Evolutionary conservation across 2,113 vertebrate species (phyloP), one percentile per base, ranked within the genome.

Genomic region (Ciconia stormi): DNA sequence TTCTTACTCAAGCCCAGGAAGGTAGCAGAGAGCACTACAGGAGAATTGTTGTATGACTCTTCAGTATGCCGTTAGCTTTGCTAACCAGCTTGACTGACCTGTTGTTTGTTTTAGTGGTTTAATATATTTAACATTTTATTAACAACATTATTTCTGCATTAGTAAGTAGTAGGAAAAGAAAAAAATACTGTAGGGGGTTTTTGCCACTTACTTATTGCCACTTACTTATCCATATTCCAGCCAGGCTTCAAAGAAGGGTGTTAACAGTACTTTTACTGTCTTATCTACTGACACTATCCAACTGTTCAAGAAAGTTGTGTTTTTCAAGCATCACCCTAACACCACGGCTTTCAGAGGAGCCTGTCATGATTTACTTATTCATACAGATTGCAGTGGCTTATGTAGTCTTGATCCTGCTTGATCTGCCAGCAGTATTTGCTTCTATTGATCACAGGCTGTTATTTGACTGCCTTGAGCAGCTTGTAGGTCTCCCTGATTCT

Each of bases 341-440:
- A 86, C 86, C 52, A 50, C 2, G 32, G 90, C 81, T 96, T 97
- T 94, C 69, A 46, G 89, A 95, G 81, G 73, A 96, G 89, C 70
- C 78, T 95, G 93, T 89, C 92, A 72, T 87, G 93, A 94, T 95
- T 97, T 95, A 90, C 92, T 97, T 97, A 93, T 93, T 97, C 96
- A 96, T 95, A 95, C 92, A 96, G 93, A 97, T 97, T 97, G 83
- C 95, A 95, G 86, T 95, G 97, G 92, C 86, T 97, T 96, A 94
- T 92, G 93, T 94, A 96, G 90, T 76, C 94, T 96, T 96, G 96
- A 95, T 97, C 96, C 95, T 96, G 87, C 96, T 94, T 97, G 96
- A 95, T 96, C 94, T 97, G 93, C 91, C 94, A 95, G 94, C 87
- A 87, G 92, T 94, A 92, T 95, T 97, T 97, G 96, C 95, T 93